Base-by-base conservation (phyloP, 2,113 vertebrate species). In the Hyla sarda region DNA sequence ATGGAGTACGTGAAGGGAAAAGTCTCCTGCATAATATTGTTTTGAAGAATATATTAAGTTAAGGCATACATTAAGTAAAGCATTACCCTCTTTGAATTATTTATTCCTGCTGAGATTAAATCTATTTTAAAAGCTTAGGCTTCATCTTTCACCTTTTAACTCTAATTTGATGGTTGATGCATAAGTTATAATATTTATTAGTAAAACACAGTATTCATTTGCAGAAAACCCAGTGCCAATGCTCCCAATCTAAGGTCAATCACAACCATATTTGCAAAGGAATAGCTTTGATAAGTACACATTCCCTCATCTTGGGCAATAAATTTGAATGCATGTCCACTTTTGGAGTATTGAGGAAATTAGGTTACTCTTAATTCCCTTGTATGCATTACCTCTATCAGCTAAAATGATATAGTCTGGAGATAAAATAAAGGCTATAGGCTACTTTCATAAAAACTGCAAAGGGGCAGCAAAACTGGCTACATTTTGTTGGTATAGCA, bases 41-140 rank as follows among this genome's bases (percentile, higher is more conserved):
- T 79, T 79, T 58, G 50, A 79, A 56, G 28, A 52, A 78, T 37
- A n/a, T 21, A 54, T 77, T 77, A 54, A 77, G 50, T 77, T 77
- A 54, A 54, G 54, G 48, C 28, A 32, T 77, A 54, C 48, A 77
- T 77, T 77, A 77, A 34, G 48, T 32, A 23, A 76, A 77, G 50
- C 48, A 11, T 54, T 32, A 23, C 25, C 75, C 30, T 77, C 30
- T 77, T 23, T 77, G 75, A 54, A 77, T 34, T 54, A 54, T 54
- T 54, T 77, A 54, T 54, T 54, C 47, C 30, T 77, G 48, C 48
- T 21, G 10, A 77, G 32, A 77, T 77, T 54, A 17, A 54, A 32
- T 41, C 19, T 56, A 47, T 32, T 54, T 76, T 21, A 54, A 54
- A 77, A 21, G 7, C 8, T 77, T 32, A 21, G 21, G 50, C 28